phyloP scores from a whole-genome alignment of 2,888 invertebrate species.

The Pharmacophagus antenor region DNA sequence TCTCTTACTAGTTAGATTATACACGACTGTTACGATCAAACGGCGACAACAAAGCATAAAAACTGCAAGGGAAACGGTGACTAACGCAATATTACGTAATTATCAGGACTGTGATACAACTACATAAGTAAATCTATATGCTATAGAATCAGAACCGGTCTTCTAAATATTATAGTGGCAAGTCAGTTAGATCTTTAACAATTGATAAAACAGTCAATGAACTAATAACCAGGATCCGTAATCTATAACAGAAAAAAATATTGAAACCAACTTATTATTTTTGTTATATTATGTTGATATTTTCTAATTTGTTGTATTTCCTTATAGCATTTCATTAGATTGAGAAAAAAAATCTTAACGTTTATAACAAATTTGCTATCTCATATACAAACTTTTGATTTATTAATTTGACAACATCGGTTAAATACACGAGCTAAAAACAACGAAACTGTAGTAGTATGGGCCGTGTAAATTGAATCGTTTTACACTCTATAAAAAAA shows the following conservation, averaged over 20 bases:
- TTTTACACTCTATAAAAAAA: constrained; percentile 18
- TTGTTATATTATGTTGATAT: neutral
- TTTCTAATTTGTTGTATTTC: too few relatives aligned
- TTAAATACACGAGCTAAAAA: neutral
- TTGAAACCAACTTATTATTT: neutral
- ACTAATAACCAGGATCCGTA: neutral
- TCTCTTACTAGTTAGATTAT: neutral
- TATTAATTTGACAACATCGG: neutral
- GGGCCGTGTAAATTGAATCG: constrained; percentile 6
- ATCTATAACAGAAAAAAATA: neutral
- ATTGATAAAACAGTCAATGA: neutral
- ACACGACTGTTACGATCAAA: constrained; percentile 7
- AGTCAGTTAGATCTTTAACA: neutral
- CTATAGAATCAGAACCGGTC: neutral
- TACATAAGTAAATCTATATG: neutral
- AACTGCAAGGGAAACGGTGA: constrained; percentile 7
- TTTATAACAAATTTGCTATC: too few relatives aligned
- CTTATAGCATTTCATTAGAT: too few relatives aligned
- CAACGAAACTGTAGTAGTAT: constrained; percentile 1
- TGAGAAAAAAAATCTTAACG: too few relatives aligned
- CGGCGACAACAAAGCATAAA: constrained; percentile 14
- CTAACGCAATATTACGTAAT: constrained; percentile 4
- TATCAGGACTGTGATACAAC: neutral
- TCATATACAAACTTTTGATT: neutral
- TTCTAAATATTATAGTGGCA: neutral